A percentile compares a stretch with the other conserved stretches of the same genome.
Conservation (phyloP, 2,888 invertebrate species). For the Chesias legatella region DNA sequence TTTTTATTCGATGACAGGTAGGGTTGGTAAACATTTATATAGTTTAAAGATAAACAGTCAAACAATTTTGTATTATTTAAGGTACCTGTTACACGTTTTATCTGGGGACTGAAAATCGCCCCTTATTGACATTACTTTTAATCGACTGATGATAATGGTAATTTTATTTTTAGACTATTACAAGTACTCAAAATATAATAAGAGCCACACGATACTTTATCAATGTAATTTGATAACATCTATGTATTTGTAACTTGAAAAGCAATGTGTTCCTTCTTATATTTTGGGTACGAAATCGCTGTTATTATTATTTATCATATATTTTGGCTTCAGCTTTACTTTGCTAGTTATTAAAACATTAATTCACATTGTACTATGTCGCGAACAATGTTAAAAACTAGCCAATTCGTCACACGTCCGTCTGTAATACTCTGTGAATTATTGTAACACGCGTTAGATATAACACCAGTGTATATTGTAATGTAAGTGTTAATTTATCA, state of each 20-base stretch:
- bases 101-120: too few species aligned
- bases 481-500: conserved; percentile 45
- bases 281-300: conserved; percentile 15
- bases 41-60: too few species aligned
- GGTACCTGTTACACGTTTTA: too few species aligned
- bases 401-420: conserved; percentile 34
- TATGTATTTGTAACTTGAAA: too few species aligned
- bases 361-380: conserved; percentile 44
- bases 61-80: too few species aligned
- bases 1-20: too few species aligned
- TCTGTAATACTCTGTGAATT: conserved; percentile 37
- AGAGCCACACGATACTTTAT: conserved; percentile 22
- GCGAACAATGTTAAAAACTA: conserved; percentile 36
- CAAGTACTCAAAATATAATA: conserved; percentile 16
- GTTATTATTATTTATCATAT: conserved; percentile 27
- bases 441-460: conserved; percentile 26
- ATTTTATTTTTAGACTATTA: conserved; percentile 38
- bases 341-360: conserved; percentile 42
- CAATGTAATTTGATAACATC: too few species aligned
- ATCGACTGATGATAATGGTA: conserved; percentile 60
- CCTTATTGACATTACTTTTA: conserved; percentile 47
- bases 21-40: too few species aligned
- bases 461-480: conserved; percentile 47
- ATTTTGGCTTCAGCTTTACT: conserved; percentile 64
- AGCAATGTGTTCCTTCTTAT: conserved; percentile 2